Evolutionary conservation across 2,888 invertebrate species (phyloP).

Genomic region (Metallyticus violacea): DNA sequence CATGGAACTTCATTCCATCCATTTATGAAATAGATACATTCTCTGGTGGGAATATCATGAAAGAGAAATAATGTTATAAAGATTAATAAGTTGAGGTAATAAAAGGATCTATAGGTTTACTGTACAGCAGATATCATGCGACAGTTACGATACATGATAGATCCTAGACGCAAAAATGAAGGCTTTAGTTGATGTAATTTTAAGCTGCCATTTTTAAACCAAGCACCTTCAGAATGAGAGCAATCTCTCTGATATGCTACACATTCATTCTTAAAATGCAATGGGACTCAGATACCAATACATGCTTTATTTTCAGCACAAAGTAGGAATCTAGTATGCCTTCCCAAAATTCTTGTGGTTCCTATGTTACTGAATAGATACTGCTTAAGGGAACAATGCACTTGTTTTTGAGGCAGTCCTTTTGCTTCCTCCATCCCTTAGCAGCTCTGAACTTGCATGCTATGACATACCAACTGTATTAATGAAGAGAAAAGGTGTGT

Average conservation of each 20-base stretch:
- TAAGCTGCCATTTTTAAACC: background rate
- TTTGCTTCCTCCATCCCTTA: background rate
- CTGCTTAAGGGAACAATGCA: background rate
- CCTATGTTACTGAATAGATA: background rate
- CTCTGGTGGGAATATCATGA: no score
- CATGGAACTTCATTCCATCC: no score
- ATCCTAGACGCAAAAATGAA: no score
- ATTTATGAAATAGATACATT: no score
- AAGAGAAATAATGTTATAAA: no score
- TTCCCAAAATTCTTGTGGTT: background rate
- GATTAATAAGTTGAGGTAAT: no score
- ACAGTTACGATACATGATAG: no score
- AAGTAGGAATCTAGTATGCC: background rate
- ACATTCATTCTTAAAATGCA: background rate
- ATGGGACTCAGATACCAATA: background rate
- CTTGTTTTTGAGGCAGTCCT: background rate
- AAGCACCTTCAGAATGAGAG: background rate
- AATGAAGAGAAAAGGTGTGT: background rate
- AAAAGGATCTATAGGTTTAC: no score
- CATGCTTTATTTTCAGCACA: background rate
- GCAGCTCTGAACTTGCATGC: slow-evolving; percentile 4
- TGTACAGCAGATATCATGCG: no score
- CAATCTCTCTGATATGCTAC: background rate
- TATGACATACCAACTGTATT: background rate
- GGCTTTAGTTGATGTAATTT: background rate